Base-by-base conservation (phyloP, 2,888 invertebrate species). In the Pterobdella sp. region DNA sequence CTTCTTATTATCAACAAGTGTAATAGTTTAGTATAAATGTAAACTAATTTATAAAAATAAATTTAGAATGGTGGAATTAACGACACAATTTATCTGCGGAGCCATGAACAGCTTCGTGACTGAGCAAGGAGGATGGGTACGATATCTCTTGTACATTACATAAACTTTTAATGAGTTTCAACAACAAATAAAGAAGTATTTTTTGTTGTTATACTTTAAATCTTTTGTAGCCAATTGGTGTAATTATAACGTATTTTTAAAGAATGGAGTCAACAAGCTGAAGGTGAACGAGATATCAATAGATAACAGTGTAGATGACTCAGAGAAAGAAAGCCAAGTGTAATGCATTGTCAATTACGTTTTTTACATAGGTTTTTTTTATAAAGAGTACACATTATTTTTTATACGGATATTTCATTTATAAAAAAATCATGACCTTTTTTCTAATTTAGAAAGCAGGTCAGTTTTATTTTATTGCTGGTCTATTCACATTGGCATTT, bases 41-140 rank as follows among this genome's bases (percentile, higher is more conserved):
- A 35, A 37, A 42, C 42, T 42, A 37, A 7, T 66, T 31, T 10
- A 32, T 66, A 0, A 22, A 22, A 56, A 56, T 56, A 3, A 14
- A 4, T 56, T 4, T 29, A 71, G 60, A 34, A 3, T 71, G 32
- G 71, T 71, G 0, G 71, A 71, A 35, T 71, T 29, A 34, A 71
- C 71, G 18, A 63, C 71, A 4, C 52, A 63, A 18, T 71, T 71
- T 37, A 52, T 71, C 18, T 71, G 71, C 32, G 71, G 32, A 35
- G 35, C 34, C 63, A 42, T 71, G 18, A 34, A 71, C 36, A 4
- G 32, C 0, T 60, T 34, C 29, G 35, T 71, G 32, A 31, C 10
- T 1, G 56, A 18, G 26, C 42, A 32, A n/a, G 71, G 71, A 35
- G 71, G 71, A 29, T 71, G 71, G 71, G 71, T 71, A n/a, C 26